Conservation (phyloP, 1,140 invertebrate genomes). For the Drosophila dunni region DNA sequence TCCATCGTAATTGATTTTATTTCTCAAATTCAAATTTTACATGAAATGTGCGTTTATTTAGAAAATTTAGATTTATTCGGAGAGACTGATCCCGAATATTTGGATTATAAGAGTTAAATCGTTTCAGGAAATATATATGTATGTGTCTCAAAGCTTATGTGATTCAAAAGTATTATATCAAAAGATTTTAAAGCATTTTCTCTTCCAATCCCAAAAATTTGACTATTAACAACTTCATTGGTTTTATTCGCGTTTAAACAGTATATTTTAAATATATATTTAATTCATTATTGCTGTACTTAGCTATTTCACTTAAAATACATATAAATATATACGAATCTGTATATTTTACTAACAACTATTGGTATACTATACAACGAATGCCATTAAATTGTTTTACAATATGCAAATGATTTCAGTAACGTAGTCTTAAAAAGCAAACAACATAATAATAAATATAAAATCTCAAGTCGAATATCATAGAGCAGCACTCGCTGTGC, state of each 20-base stretch:
- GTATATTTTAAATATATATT: slow-evolving; percentile 9
- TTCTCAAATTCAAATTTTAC: neutral
- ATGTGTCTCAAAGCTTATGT: neutral
- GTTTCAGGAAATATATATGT: neutral
- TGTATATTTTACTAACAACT: slow-evolving; percentile 6
- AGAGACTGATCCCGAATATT: neutral
- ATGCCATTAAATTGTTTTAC: slow-evolving; percentile 35
- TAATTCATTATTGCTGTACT: slow-evolving; percentile 25
- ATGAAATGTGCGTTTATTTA: neutral
- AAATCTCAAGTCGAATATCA: slow-evolving; percentile 25
- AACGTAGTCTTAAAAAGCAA: slow-evolving; percentile 8
- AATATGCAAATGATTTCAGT: slow-evolving; percentile 13
- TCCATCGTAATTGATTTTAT: neutral
- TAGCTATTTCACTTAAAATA: slow-evolving; percentile 19
- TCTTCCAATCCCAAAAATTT: neutral
- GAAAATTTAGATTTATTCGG: slow-evolving; percentile 11
- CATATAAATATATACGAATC: neutral
- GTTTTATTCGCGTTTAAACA: slow-evolving; percentile 29
- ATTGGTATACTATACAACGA: slow-evolving; percentile 10
- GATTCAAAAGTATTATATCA: neutral
- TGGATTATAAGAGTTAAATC: neutral
- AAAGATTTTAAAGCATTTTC: neutral
- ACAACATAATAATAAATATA: slow-evolving; percentile 18
- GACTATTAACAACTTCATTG: slow-evolving; percentile 4
- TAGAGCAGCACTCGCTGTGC: neutral